Base-by-base conservation (phyloP, 1,140 invertebrate genomes). In the Penaeus vannamei region DNA sequence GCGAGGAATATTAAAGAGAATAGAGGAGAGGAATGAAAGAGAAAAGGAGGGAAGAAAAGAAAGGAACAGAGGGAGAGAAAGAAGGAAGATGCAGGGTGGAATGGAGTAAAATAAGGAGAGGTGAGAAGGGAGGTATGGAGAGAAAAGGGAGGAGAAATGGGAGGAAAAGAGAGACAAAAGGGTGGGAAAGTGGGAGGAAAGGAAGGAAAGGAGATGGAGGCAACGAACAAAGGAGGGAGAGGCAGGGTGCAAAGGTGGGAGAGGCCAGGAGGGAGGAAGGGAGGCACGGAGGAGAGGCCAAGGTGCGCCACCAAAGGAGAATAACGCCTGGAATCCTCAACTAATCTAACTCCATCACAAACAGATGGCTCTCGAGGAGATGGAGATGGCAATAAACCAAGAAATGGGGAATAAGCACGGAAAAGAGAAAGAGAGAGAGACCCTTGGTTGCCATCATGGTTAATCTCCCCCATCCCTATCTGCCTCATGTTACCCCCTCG, bases 51-150 rank as follows among this genome's bases (percentile, higher is more conserved):
- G 5, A 69, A 32, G 26, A 26, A 53, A 8, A 5, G 36, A n/a
- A 23, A 82, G 17, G 26, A 22, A 32, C 4, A 32, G 29, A 12
- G 76, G 12, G 14, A 19, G 53, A 19, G 32, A 42, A 60, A 53
- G 53, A 36, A 82, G 80, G 19, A 29, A 60, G 80, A 82, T 32
- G 10, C 42, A 82, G 53, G 29, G 80, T 26, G 80, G 60, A 36
- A 62, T 26, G 29, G 53, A 82, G 80, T 26, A 60, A 64, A 46
- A 36, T 61, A 84, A 29, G 60, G 82, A 42, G 61, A 64, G 60
- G 62, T 23, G 42, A 53, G 36, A 61, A 84, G 32, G 36, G 60
- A 64, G 29, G 5, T 14, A 53, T 14, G 12, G 7, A 26, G 66
- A 32, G 8, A 14, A 19, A 14, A 8, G 66, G 66, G n/a, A 14